A percentile compares a stretch with the other conserved stretches of the same genome.
Conservation (phyloP, 2,113 vertebrate genomes). For the Anolis sagrei region DNA sequence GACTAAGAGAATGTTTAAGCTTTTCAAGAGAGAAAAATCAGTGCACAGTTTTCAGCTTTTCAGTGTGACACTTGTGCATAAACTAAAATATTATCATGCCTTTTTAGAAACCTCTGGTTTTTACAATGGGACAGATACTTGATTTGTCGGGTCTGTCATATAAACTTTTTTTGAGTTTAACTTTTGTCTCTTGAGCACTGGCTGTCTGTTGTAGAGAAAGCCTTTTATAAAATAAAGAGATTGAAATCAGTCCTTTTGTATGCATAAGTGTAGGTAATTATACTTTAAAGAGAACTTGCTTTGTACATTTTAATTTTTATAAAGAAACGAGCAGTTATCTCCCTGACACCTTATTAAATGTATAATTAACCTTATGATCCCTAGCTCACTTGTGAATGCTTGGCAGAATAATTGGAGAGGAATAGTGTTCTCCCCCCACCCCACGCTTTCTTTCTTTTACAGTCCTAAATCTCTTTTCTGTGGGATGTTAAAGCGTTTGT, state of each 20-base stretch:
- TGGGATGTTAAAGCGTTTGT: constrained; percentile 74
- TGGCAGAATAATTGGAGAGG: constrained; percentile 87
- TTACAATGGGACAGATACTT: constrained; percentile 69
- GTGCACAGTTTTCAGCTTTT: constrained; percentile 47
- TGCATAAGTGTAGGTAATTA: constrained; percentile 93
- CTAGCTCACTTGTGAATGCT: constrained; percentile 86
- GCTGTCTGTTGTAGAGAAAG: constrained; percentile 84
- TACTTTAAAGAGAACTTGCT: constrained; percentile 90
- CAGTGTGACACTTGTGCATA: constrained; percentile 57
- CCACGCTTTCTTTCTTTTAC: constrained; percentile 73
- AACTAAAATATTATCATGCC: constrained; percentile 71
- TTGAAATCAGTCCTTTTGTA: constrained; percentile 90
- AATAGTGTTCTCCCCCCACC: constrained; percentile 69
- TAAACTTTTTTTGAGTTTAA: constrained; percentile 79
- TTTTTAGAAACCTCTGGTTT: constrained; percentile 40
- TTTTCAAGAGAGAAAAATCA: constrained; percentile 11
- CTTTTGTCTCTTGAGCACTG: constrained; percentile 79
- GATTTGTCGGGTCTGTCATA: constrained; percentile 80
- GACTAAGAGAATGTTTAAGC: constrained; percentile 46
- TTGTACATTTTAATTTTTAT: constrained; percentile 95
- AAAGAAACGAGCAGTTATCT: constrained; percentile 93
- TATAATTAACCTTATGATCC: constrained; percentile 94
- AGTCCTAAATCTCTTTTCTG: constrained; percentile 80
- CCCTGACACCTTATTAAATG: constrained; percentile 92
- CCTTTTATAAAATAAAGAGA: constrained; percentile 87